Evolutionary conservation across 2,797 vertebrate genomes (phyloP), one percentile per base, ranked within the genome.

Genomic region (Hirundo rustica): DNA sequence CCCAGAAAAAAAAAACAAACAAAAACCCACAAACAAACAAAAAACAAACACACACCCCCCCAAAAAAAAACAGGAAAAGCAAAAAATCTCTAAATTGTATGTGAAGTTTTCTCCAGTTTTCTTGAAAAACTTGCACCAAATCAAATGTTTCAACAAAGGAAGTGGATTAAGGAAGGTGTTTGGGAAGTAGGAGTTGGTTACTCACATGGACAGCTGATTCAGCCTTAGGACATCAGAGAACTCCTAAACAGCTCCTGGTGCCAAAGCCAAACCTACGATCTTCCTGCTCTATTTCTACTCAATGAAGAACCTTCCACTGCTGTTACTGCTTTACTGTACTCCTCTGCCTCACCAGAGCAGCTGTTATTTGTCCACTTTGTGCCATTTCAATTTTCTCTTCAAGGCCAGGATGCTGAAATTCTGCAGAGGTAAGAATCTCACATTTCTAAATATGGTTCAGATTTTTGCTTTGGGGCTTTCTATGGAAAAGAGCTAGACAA

Each of bases 211-310:
- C 73, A 88, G 83, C 80, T 95, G 74, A 90, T 95, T 94, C 85
- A 92, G 40, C 71, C 71, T 90, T 78, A 92, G 88, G 67, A 94
- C 55, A 90, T 84, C 51, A 44, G 51, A 94, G 86, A 92, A 89
- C 27, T 88, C 53, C 62, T 84, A 40, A 93, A 61, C 12, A 75
- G 21, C 18, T 88, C 40, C 42, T 44, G 9, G 15, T 80, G 62
- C 64, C 93, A 88, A 84, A 93, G 50, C 9, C 15, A 75, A 72
- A 75, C 36, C 32, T 57, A 17, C 36, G 65, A 66, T 77, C 68
- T 48, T 88, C 82, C 60, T 78, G 29, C 17, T 53, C 19, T 76
- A 23, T 82, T 95, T 93, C 48, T 67, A 23, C 15, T 54, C 70
- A 42, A 10, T 64, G 55, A 60, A 78, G 53, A 86, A 82, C 6